Conservation (phyloP, 2,113 vertebrate genomes). For the Bombycilla garrulus region DNA sequence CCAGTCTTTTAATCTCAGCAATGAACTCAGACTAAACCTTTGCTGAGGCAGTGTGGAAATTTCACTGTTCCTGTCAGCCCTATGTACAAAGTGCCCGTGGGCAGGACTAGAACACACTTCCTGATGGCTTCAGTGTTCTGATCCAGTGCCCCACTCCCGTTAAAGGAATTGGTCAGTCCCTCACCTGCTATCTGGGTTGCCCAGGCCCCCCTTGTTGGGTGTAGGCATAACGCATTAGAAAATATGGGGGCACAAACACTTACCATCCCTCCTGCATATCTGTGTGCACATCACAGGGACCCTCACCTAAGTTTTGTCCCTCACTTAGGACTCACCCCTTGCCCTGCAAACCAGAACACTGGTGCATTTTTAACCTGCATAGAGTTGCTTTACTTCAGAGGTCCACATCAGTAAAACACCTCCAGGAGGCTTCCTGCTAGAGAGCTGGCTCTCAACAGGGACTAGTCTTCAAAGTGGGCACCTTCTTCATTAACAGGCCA, state of each 20-base stretch:
- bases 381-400: not conserved
- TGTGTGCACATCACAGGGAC: not conserved
- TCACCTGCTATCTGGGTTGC: not conserved
- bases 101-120: not conserved
- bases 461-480: not conserved
- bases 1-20: constrained; percentile 36
- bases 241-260: not conserved
- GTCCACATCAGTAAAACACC: not conserved
- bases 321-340: not conserved
- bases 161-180: not conserved
- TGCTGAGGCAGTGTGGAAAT: not conserved
- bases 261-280: not conserved
- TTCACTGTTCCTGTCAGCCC: not conserved
- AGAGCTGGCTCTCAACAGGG: not conserved
- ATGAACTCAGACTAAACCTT: constrained; percentile 34
- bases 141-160: not conserved
- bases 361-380: not conserved
- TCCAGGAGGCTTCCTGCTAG: not conserved
- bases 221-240: not conserved
- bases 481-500: not conserved
- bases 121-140: not conserved
- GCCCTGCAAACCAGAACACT: not conserved
- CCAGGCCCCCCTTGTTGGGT: not conserved
- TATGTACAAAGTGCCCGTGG: not conserved
- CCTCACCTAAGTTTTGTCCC: not conserved